These are phyloP conservation scores for Pipistrellus kuhlii DNA, from an alignment of 2,797 vertebrate species.

Conservation along the genomic window DNA sequence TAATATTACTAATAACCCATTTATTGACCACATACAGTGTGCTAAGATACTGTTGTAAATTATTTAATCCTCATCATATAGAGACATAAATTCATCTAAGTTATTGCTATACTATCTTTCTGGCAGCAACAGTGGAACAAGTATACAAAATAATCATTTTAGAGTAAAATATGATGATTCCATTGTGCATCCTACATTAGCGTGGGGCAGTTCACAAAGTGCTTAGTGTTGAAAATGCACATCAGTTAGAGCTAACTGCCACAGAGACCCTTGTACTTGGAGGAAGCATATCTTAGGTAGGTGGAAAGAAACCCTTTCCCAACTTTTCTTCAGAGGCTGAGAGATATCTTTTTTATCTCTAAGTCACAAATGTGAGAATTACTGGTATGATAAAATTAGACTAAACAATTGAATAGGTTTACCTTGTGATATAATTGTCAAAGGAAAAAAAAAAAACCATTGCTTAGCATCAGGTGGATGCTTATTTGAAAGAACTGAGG, in stretches of 20 bases:
- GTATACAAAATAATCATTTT: background rate
- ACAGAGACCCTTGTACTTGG: background rate
- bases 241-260: background rate
- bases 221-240: background rate
- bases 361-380: background rate
- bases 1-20: conserved; percentile 26
- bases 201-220: background rate
- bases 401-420: background rate
- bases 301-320: background rate
- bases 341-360: background rate
- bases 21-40: background rate
- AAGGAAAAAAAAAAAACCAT: background rate
- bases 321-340: background rate
- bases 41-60: conserved; percentile 39
- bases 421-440: background rate
- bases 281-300: background rate
- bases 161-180: background rate
- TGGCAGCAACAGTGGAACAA: background rate
- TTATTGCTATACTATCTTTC: background rate
- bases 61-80: conserved; percentile 14
- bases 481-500: background rate
- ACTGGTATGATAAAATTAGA: background rate
- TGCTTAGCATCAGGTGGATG: background rate
- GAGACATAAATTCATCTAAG: background rate
- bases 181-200: background rate